Conservation (phyloP, 2,797 vertebrate genomes). For the Xyrichtys novacula region DNA sequence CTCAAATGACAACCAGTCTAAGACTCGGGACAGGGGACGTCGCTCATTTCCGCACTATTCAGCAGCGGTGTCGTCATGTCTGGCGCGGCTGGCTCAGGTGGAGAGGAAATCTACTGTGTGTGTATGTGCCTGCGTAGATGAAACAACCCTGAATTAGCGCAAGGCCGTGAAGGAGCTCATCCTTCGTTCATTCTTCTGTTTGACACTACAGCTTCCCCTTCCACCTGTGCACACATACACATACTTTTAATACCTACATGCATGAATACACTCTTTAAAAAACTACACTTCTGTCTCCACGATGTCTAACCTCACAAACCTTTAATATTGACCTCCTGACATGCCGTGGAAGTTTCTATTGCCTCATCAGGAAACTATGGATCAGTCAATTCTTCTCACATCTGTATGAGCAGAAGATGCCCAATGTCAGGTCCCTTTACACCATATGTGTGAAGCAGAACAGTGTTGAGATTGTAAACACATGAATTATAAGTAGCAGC, state of each 20-base stretch:
- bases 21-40: constrained; percentile 46
- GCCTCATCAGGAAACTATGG: constrained; percentile 58
- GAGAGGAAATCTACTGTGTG: constrained; percentile 44
- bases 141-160: constrained; percentile 1
- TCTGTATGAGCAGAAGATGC: constrained; percentile 33
- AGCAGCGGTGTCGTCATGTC: constrained; percentile 63
- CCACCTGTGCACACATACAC: constrained; percentile 26
- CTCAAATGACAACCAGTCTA: constrained; percentile 61
- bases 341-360: constrained; percentile 49
- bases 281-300: constrained; percentile 3
- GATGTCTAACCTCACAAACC: constrained; percentile 35
- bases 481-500: constrained; percentile 21
- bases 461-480: constrained; percentile 20
- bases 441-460: constrained; percentile 32
- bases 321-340: constrained; percentile 34
- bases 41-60: constrained; percentile 61
- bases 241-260: neutral
- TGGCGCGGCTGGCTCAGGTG: constrained; percentile 53
- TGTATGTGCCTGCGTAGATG: neutral
- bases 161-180: too few species aligned
- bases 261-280: constrained; percentile 16
- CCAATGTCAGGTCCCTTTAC: constrained; percentile 20
- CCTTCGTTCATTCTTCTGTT: constrained; percentile 15
- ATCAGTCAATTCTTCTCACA: constrained; percentile 40
- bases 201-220: constrained; percentile 8